These are phyloP conservation scores for Phymanthus crucifer DNA, from an alignment of 92 coral and sea anemone genomes.

Conservation along the genomic window DNA sequence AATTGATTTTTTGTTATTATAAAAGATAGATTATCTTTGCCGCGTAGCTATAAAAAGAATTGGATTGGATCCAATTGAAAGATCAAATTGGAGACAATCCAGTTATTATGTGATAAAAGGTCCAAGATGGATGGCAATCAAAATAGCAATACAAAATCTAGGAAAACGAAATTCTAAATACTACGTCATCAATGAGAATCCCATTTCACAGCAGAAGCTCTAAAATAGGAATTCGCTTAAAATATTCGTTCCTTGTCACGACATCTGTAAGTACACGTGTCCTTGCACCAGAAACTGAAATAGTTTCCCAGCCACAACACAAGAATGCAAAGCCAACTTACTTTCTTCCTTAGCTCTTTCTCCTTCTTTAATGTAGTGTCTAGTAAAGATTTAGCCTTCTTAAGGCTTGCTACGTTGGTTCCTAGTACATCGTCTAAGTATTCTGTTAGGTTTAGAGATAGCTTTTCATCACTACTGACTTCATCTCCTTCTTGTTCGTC, in stretches of 20 bases:
- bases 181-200: background rate
- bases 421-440: constrained; percentile 35
- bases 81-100: background rate
- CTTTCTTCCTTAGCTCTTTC: constrained; percentile 27
- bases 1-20: background rate
- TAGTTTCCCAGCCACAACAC: background rate
- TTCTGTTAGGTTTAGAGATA: constrained; percentile 20
- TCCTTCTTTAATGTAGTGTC: constrained; percentile 20
- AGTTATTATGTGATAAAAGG: background rate
- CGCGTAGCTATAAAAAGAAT: background rate
- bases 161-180: background rate
- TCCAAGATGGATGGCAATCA: background rate
- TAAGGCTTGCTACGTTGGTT: constrained; percentile 21
- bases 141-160: background rate
- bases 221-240: background rate
- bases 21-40: background rate
- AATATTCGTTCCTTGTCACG: background rate
- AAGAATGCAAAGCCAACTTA: background rate
- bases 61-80: background rate
- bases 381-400: constrained; percentile 25
- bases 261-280: constrained; percentile 23
- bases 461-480: constrained; percentile 20
- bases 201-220: background rate
- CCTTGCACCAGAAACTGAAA: background rate
- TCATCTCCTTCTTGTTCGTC: constrained; percentile 26